These are phyloP conservation scores for Chrysotoxum bicinctum DNA, from an alignment of 2,888 invertebrate genomes.

Conservation along the genomic window DNA sequence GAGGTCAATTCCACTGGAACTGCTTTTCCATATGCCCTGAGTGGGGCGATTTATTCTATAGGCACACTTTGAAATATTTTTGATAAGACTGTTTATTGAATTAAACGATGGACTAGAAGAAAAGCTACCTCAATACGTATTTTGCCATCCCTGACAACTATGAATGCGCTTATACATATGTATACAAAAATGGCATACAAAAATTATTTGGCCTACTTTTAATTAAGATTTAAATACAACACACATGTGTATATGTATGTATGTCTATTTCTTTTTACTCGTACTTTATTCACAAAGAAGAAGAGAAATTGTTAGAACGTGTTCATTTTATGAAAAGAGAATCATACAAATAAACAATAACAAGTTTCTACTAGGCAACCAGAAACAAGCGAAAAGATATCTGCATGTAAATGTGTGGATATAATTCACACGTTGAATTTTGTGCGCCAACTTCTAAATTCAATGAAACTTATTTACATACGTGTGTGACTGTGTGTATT, in stretches of 20 bases:
- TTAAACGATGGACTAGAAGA: too few relatives aligned
- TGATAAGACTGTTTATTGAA: too few relatives aligned
- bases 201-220: constrained; percentile 4
- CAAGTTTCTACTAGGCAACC: constrained; percentile 66
- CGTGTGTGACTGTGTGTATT: neutral
- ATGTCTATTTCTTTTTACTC: neutral
- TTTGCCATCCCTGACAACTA: too few relatives aligned
- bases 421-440: neutral
- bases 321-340: neutral
- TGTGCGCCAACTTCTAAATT: neutral
- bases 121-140: too few relatives aligned
- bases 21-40: too few relatives aligned
- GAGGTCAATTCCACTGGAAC: too few relatives aligned
- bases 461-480: neutral
- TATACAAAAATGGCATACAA: too few relatives aligned
- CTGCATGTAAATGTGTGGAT: neutral
- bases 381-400: constrained; percentile 17
- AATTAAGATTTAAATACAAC: neutral
- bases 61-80: too few relatives aligned
- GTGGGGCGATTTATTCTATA: too few relatives aligned
- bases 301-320: neutral
- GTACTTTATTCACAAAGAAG: neutral
- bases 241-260: too few relatives aligned
- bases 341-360: constrained; percentile 70
- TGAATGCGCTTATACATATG: too few relatives aligned